A percentile compares a stretch with the other conserved stretches of the same genome.
These are phyloP conservation scores for Tipula lateralis DNA, from an alignment of 2,888 invertebrate genomes.

Conservation along the genomic window DNA sequence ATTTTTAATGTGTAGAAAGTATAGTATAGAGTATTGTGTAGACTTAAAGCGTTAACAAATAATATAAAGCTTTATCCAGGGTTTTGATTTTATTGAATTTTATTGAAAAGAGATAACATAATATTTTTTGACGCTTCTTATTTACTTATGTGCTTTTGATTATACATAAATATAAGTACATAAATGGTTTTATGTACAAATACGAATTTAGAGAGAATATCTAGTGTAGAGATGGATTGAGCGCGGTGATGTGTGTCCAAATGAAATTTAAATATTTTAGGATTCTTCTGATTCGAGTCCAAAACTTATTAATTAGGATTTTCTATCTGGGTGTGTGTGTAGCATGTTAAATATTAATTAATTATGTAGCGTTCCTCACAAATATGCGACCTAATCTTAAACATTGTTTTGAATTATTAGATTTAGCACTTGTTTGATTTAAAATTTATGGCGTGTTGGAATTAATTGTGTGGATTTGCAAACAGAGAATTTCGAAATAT, in stretches of 20 bases:
- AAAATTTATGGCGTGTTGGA: background rate
- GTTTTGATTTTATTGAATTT: background rate
- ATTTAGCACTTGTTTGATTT: background rate
- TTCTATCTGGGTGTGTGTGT: background rate
- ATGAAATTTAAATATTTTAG: background rate
- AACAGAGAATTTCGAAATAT: background rate
- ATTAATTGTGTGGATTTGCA: background rate
- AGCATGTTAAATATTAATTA: background rate
- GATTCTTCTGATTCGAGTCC: background rate
- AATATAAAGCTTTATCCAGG: background rate
- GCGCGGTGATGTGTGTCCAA: background rate
- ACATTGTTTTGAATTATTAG: background rate
- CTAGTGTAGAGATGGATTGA: background rate
- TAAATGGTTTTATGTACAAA: background rate
- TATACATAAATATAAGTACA: background rate
- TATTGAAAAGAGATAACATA: background rate
- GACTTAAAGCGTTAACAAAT: background rate
- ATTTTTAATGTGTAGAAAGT: background rate
- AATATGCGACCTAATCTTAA: background rate
- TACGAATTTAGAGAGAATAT: background rate
- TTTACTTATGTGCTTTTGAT: background rate
- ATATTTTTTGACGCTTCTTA: background rate
- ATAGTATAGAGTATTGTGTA: background rate
- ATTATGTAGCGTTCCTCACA: background rate
- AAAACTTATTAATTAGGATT: background rate